A percentile compares a stretch with the other conserved stretches of the same genome.
phyloP scores from a whole-genome alignment of 2,888 invertebrate species.

The Eupithecia pulchellata region DNA sequence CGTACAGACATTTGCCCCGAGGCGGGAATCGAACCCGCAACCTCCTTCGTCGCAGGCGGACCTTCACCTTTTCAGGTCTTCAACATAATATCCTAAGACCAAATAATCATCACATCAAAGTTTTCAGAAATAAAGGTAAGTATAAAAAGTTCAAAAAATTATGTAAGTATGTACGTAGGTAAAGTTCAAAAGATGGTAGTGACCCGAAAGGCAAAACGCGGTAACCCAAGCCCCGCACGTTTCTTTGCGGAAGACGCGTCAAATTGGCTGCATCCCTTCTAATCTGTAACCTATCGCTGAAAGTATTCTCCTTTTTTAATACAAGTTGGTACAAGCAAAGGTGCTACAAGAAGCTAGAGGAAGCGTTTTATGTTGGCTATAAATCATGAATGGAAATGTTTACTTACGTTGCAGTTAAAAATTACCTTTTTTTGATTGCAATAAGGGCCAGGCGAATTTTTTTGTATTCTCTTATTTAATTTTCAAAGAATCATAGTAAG shows the following conservation, averaged over 20 bases:
- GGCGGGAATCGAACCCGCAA: too few relatives aligned
- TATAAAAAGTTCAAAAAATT: background rate
- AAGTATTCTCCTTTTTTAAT: conserved; percentile 78
- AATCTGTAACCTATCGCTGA: conserved; percentile 83
- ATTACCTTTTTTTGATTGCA: background rate
- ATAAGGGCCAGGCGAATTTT: background rate
- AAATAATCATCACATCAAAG: too few relatives aligned
- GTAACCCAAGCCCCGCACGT: conserved; percentile 60
- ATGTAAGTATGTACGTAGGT: background rate
- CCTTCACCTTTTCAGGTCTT: too few relatives aligned
- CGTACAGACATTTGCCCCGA: too few relatives aligned
- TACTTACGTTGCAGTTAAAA: background rate
- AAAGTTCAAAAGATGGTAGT: background rate
- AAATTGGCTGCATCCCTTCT: conserved; percentile 76
- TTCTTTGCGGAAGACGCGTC: conserved; percentile 76
- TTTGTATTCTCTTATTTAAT: background rate
- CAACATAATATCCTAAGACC: too few relatives aligned
- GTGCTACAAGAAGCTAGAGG: conserved; percentile 50
- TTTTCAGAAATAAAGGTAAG: background rate
- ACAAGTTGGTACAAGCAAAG: too few relatives aligned
- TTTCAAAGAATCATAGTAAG: background rate
- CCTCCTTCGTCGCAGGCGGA: too few relatives aligned
- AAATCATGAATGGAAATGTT: background rate
- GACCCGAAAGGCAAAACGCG: conserved; percentile 44
- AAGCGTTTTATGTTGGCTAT: conserved; percentile 22